Evolutionary conservation across 2,797 vertebrate genomes (phyloP), one percentile per base, ranked within the genome.

Genomic region (Salarias fasciatus): DNA sequence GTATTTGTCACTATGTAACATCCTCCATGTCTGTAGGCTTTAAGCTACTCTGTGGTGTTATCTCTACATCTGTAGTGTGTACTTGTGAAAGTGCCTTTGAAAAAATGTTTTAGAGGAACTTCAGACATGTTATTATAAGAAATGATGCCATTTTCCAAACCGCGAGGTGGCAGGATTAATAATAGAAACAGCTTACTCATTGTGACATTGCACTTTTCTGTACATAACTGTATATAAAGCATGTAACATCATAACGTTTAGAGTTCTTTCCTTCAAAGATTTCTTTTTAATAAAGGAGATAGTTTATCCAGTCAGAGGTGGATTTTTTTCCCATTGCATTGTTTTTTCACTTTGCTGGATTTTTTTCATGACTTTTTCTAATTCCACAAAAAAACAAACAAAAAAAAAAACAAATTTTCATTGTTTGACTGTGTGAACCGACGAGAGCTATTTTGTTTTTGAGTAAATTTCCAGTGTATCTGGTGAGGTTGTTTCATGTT

Each of bases 81-180:
- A 96, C 94, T 95, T 88, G 94, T 96, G 94, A 94, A 99, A 98
- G 98, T 99, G 97, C 98, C 97, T 99, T 98, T 95, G 93, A 93
- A 92, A 81, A 86, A 81, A 86, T 77, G 71, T 93, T 94, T 94
- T 95, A 94, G 94, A 94, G 92, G 92, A 95, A 92, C 92, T 93
- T 92, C 88, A 94, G 58, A 72, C 53, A 60, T 76, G 49, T 48
- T 76, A 24, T 24, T n/a, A 18, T 88, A 84, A 88, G 80, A 79
- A 86, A 88, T 84, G 72, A 89, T 90, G 87, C 88, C 47, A 86
- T 93, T 91, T 77, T 88, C 90, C 86, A 73, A 71, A 89, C 57
- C 72, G 75, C 84, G 75, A 66, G 79, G 75, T 75, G 59, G 87
- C 79, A 71, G 65, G 84, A 82, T 71, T 38, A 80, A 81, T 83